Evolutionary conservation across 2,113 vertebrate species (phyloP), one percentile per base, ranked within the genome.

Genomic region (Lophochroa leadbeateri): DNA sequence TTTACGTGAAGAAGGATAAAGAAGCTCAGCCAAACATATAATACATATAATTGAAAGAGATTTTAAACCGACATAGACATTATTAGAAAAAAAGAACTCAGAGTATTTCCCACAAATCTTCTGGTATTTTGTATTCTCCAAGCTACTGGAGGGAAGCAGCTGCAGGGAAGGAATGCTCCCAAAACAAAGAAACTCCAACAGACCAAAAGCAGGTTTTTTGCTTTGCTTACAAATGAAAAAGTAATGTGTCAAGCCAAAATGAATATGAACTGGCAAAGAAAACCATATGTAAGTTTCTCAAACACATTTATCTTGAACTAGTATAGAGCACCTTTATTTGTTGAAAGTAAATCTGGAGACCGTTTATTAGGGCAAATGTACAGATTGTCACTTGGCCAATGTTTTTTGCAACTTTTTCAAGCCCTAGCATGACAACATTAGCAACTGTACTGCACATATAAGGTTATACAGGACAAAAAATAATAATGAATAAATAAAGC

Each of bases 141-240:
- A 92, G 81, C 78, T 93, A 87, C 90, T 83, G 72, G 92, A 97
- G 94, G 84, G 60, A 91, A 97, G 97, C 95, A 98, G 96, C 96
- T 97, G 95, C 92, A 88, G 29, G 89, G 81, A 87, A 92, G 86
- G 92, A 97, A 92, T n/a, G 53, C 90, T 13, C 81, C 29, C 87
- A 94, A 94, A 94, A 69, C 79, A 98, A 97, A 97, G 94, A 77
- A 84, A 91, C 29, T 84, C 35, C 67, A 94, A 88, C 47, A 89
- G 82, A 95, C 75, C 76, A 89, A 79, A 60, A 70, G 60, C 80
- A 60, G 52, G 57, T 16, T 93, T 80, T 69, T 71, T 44, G 41
- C 50, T 92, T 95, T 94, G 65, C 49, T 75, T 83, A 50, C 86
- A 92, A 93, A 85, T 82, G 47, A 75, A 90, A 86, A 75, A 79